Percentiles rank a stretch among this genome's conserved stretches.
phyloP scores from a whole-genome alignment of 2,888 invertebrate species.

The Serrognathus titanus region DNA sequence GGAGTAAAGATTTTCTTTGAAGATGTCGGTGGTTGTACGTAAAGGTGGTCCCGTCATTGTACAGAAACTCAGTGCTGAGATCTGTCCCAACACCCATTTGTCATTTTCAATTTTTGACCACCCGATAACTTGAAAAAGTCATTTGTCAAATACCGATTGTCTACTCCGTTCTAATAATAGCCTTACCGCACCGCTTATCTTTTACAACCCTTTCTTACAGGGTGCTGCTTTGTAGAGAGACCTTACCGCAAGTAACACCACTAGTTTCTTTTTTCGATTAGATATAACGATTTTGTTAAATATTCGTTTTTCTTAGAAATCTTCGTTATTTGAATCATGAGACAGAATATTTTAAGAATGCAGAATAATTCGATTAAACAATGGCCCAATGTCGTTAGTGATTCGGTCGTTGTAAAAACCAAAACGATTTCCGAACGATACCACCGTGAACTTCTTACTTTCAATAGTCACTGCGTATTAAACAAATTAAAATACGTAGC shows the following conservation, averaged over 20 bases:
- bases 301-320: too few relatives aligned
- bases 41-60: slow-evolving; percentile 45
- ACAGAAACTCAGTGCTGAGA: slow-evolving; percentile 40
- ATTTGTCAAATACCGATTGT: slow-evolving; percentile 49
- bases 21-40: slow-evolving; percentile 19
- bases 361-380: too few relatives aligned
- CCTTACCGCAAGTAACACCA: not conserved
- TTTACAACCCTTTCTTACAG: slow-evolving; percentile 17
- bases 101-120: slow-evolving; percentile 45
- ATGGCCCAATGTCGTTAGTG: too few relatives aligned
- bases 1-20: slow-evolving; percentile 7
- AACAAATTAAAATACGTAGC: too few relatives aligned
- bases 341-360: too few relatives aligned
- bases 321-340: too few relatives aligned
- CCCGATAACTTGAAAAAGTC: slow-evolving; percentile 47
- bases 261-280: too few relatives aligned
- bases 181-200: slow-evolving; percentile 5
- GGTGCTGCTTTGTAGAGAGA: not conserved
- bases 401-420: too few relatives aligned
- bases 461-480: too few relatives aligned
- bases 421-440: too few relatives aligned
- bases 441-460: too few relatives aligned
- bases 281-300: too few relatives aligned
- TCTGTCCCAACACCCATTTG: slow-evolving; percentile 50
- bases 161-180: slow-evolving; percentile 28